phyloP scores from a whole-genome alignment of 2,888 invertebrate species.

The Caenorhabditis drosophilae region DNA sequence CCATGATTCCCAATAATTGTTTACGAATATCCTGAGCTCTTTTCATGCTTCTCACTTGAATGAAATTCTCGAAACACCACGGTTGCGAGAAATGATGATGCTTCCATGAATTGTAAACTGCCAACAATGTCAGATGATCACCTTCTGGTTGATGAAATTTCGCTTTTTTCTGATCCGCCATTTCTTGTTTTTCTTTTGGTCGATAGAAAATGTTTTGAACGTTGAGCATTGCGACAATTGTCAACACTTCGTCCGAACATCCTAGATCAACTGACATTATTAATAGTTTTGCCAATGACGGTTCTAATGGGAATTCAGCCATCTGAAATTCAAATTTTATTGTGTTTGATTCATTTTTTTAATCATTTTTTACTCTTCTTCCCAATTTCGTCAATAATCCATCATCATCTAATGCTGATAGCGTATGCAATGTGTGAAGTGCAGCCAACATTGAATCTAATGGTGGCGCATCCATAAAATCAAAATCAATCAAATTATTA shows the following conservation, averaged over 20 bases:
- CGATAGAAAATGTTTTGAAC: conserved; percentile 97
- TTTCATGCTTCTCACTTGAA: conserved; percentile 93
- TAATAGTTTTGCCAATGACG: conserved; percentile 95
- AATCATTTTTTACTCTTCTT: conserved; percentile 72
- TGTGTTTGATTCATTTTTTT: neutral
- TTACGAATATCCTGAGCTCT: conserved; percentile 92
- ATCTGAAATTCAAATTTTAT: conserved; percentile 76
- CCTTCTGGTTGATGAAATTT: conserved; percentile 99
- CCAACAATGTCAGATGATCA: conserved; percentile 93
- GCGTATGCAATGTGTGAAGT: conserved; percentile 91
- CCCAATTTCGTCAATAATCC: conserved; percentile 74
- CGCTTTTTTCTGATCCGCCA: conserved; percentile 98
- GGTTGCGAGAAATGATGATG: conserved; percentile 98
- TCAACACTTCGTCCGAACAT: conserved; percentile 96
- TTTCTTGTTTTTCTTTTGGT: conserved; percentile 85
- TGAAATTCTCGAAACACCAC: conserved; percentile 99
- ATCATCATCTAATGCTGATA: conserved; percentile 89
- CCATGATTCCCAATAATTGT: conserved; percentile 78
- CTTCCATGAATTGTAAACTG: conserved; percentile 98
- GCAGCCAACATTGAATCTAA: conserved; percentile 88
- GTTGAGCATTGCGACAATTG: conserved; percentile 97
- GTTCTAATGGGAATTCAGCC: conserved; percentile 99
- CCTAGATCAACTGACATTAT: conserved; percentile 98
- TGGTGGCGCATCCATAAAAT: conserved; percentile 99
- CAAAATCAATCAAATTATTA: conserved; percentile 94